Conservation (phyloP, 2,888 invertebrate genomes). For the Branchipolynoe longqiensis region DNA sequence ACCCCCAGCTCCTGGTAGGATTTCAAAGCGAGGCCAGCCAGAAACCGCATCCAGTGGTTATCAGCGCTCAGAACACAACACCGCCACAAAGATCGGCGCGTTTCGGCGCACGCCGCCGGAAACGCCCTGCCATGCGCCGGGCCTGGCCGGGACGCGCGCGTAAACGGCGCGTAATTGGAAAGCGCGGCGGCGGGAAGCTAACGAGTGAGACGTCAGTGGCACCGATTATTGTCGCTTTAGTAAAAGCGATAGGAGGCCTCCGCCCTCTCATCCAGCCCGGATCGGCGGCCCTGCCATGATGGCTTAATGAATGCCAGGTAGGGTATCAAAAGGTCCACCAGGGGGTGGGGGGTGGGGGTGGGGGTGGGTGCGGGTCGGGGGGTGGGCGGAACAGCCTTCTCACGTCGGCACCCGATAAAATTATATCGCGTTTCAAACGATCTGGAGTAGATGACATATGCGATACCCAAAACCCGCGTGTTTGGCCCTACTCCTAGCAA, state of each 20-base stretch:
- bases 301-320: constrained; percentile 40
- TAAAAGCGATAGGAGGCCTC: not conserved
- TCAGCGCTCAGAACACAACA: not conserved
- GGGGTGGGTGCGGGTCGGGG: too few relatives aligned
- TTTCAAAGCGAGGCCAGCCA: constrained; percentile 16
- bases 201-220: not conserved
- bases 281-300: not conserved
- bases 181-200: not conserved
- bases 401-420: constrained; percentile 15
- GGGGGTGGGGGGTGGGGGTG: too few relatives aligned
- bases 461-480: constrained; percentile 50
- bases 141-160: too few relatives aligned
- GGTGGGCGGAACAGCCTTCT: not conserved
- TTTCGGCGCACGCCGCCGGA: not conserved
- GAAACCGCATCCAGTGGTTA: constrained; percentile 15
- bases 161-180: constrained; percentile 22
- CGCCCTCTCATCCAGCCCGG: not conserved
- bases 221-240: constrained; percentile 47
- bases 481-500: not conserved
- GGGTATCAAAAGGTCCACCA: constrained; percentile 38
- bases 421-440: constrained; percentile 50
- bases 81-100: not conserved
- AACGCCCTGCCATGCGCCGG: not conserved
- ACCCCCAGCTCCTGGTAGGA: not conserved
- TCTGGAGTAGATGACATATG: constrained; percentile 22